Percentiles rank a stretch among this genome's conserved stretches.
These are phyloP conservation scores for Psittacara wagleri DNA, from an alignment of 2,113 vertebrate genomes.

Conservation along the genomic window DNA sequence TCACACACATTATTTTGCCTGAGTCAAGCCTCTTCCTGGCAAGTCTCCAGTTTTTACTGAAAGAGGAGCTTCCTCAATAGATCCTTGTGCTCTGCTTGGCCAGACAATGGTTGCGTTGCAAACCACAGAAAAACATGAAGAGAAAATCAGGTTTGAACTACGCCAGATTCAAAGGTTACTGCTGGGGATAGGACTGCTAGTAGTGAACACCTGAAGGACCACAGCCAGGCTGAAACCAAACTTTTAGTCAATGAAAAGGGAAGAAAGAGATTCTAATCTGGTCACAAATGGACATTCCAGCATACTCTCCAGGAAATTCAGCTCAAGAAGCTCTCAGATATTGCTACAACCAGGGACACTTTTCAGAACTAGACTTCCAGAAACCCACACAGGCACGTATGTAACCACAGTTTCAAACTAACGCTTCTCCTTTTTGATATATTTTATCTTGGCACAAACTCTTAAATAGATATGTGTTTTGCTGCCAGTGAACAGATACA, in stretches of 20 bases:
- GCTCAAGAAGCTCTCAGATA: background rate
- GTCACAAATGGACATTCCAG: background rate
- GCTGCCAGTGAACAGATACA: background rate
- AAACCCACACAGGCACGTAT: background rate
- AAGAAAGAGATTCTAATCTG: background rate
- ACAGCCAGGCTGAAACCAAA: background rate
- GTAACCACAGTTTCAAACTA: background rate
- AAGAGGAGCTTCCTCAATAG: background rate
- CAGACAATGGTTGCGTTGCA: background rate
- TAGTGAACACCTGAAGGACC: background rate
- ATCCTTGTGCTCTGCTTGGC: background rate
- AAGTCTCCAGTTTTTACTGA: background rate
- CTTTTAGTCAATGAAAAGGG: background rate
- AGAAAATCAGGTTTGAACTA: background rate
- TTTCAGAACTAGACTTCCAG: background rate
- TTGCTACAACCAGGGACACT: background rate
- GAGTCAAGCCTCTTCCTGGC: background rate
- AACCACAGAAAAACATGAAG: constrained; percentile 1
- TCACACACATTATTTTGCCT: background rate
- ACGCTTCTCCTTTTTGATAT: background rate
- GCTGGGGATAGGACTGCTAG: background rate
- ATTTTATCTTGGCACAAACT: background rate
- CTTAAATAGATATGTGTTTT: background rate
- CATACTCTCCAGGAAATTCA: background rate
- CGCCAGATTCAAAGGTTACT: background rate